Conservation (phyloP, 2,888 invertebrate species). For the Conops quadrifasciatus region DNA sequence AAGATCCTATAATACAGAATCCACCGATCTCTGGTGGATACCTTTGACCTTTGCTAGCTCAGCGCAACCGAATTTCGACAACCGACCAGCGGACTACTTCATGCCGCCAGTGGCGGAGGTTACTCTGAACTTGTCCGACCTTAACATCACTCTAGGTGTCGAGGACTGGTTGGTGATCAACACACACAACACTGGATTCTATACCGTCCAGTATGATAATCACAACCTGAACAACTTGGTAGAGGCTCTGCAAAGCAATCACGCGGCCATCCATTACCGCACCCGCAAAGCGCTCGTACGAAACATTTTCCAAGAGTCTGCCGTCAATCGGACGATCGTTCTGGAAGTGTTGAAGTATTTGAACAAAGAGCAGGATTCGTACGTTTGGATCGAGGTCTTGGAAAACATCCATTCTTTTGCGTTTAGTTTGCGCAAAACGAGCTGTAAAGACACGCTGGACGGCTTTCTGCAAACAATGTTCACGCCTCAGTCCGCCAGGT, state of each 20-base stretch:
- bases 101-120: conserved; percentile 39
- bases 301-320: too few species aligned
- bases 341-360: too few species aligned
- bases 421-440: too few species aligned
- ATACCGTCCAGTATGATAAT: conserved; percentile 73
- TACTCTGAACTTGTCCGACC: conserved; percentile 34
- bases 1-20: conserved; percentile 23
- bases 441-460: too few species aligned
- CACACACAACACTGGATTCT: conserved; percentile 54
- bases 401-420: too few species aligned
- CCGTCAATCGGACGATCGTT: too few species aligned
- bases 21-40: conserved; percentile 43
- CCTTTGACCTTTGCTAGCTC: conserved; percentile 45
- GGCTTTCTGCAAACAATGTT: too few species aligned
- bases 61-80: conserved; percentile 38
- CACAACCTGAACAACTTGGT: conserved; percentile 72
- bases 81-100: conserved; percentile 39
- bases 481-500: too few species aligned
- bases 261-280: not conserved
- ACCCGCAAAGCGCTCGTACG: not conserved
- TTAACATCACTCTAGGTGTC: conserved; percentile 33
- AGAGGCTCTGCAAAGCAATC: conserved; percentile 66
- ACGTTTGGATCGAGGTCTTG: too few species aligned
- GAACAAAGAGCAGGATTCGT: too few species aligned
- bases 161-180: conserved; percentile 50